Evolutionary conservation across 2,113 vertebrate genomes (phyloP).

Genomic region (Hyperoodon ampullatus): DNA sequence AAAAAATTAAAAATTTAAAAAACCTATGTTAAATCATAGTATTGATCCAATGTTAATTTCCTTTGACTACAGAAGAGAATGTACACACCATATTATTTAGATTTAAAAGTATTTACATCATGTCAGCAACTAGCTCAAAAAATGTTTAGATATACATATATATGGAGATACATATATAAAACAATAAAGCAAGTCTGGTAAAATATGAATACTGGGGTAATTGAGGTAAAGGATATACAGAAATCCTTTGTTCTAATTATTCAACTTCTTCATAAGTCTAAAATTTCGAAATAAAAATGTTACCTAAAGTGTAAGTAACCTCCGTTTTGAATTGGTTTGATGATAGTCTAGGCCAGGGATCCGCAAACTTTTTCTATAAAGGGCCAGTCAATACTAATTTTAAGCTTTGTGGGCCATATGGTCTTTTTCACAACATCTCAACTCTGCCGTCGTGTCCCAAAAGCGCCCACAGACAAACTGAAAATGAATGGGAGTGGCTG

Average conservation of each 20-base stretch:
- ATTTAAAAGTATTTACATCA: neutral
- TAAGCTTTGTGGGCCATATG: neutral
- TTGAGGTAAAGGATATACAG: neutral
- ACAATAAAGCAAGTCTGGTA: neutral
- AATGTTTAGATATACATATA: neutral
- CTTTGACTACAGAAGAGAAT: neutral
- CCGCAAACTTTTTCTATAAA: neutral
- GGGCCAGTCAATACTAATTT: neutral
- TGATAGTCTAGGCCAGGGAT: neutral
- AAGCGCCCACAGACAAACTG: neutral
- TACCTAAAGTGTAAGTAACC: neutral
- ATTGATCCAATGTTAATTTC: neutral
- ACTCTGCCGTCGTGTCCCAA: neutral
- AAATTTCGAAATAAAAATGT: slow-evolving; percentile 1
- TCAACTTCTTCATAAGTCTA: neutral
- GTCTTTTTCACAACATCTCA: neutral
- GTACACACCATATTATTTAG: neutral
- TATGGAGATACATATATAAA: neutral
- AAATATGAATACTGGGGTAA: neutral
- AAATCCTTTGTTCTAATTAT: slow-evolving; percentile 11
- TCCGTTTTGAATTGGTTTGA: neutral
- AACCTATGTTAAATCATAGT: neutral
- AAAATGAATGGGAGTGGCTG: neutral
- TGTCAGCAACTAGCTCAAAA: neutral
- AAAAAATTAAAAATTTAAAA: neutral